A percentile compares a stretch with the other conserved stretches of the same genome.
Conservation (phyloP, 2,113 vertebrate genomes). For the Chascanopsetta lugubris region DNA sequence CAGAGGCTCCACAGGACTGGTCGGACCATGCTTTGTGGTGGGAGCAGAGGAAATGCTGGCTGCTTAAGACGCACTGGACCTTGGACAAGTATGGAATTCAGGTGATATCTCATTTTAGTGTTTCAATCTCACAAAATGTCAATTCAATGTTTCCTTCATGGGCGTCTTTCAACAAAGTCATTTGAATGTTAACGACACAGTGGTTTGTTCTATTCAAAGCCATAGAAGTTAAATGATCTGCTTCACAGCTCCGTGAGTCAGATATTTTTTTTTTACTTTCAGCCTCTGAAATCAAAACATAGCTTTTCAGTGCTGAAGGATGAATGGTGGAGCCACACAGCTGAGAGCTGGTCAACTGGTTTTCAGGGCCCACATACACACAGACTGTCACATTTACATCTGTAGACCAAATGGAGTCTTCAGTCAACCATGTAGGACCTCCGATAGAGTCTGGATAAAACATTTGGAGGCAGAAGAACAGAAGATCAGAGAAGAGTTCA, state of each 20-base stretch:
- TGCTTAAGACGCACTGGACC: conserved; percentile 97
- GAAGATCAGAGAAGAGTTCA: too few relatives aligned
- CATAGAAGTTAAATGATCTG: neutral
- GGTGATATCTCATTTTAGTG: conserved; percentile 37
- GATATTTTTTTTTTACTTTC: too few relatives aligned
- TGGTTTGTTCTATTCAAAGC: neutral
- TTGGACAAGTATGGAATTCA: conserved; percentile 93
- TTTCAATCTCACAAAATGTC: neutral
- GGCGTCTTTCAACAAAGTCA: neutral
- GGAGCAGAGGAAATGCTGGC: conserved; percentile 94
- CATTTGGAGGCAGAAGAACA: too few relatives aligned
- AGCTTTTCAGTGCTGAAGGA: neutral
- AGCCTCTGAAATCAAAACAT: conserved; percentile 8
- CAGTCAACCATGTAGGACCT: too few relatives aligned
- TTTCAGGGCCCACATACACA: too few relatives aligned
- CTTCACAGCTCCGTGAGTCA: neutral
- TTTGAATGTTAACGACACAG: neutral
- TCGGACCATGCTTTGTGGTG: conserved; percentile 98
- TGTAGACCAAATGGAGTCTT: too few relatives aligned
- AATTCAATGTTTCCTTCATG: neutral
- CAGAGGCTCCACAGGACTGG: conserved; percentile 91
- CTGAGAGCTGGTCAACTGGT: too few relatives aligned
- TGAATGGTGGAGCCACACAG: too few relatives aligned
- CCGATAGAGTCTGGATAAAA: too few relatives aligned
- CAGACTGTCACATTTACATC: neutral